phyloP scores from a whole-genome alignment of 2,797 vertebrate genomes.

The Lacerta agilis region DNA sequence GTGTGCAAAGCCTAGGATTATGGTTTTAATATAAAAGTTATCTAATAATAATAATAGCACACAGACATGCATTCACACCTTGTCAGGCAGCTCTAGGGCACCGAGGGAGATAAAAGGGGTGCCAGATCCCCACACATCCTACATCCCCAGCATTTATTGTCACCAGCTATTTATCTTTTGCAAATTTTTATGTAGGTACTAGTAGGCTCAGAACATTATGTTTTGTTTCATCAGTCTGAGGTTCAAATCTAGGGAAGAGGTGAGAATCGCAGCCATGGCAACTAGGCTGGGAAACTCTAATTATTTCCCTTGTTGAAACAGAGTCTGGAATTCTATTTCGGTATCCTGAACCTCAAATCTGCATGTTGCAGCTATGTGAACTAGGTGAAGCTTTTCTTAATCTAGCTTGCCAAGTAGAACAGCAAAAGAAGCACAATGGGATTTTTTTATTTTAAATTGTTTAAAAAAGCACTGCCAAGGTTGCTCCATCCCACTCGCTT shows the following conservation, averaged over 20 bases:
- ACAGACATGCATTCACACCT: neutral
- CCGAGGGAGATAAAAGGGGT: too few species aligned
- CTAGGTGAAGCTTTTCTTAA: conserved; percentile 40
- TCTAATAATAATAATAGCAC: neutral
- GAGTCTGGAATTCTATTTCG: neutral
- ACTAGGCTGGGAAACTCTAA: neutral
- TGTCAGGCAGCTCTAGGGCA: neutral
- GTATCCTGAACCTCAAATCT: neutral
- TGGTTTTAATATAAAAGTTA: neutral
- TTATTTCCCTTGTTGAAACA: neutral
- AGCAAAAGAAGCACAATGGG: neutral
- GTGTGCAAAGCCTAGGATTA: neutral
- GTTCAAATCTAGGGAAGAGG: neutral
- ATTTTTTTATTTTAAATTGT: neutral
- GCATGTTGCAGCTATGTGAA: neutral
- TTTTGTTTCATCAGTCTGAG: neutral
- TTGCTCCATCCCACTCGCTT: neutral
- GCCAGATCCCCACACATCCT: neutral
- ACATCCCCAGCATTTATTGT: neutral
- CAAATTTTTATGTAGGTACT: neutral
- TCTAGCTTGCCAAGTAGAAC: neutral
- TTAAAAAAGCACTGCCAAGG: neutral
- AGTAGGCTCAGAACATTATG: neutral
- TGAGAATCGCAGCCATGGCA: conserved; percentile 3
- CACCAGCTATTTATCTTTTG: neutral